Conservation (phyloP, 1,140 invertebrate species). For the Hermetia illucens region DNA sequence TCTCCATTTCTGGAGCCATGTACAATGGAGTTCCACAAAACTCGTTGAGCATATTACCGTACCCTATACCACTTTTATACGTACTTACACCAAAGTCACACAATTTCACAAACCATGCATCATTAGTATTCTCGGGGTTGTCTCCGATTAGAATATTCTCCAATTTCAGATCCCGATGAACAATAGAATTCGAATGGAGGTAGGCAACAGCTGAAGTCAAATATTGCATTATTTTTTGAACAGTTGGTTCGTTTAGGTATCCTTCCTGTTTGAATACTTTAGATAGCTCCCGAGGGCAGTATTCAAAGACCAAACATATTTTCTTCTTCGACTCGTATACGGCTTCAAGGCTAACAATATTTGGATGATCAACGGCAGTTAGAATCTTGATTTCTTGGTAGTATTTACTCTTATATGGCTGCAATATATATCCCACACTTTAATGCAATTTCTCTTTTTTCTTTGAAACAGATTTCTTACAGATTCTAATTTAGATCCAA, state of each 20-base stretch:
- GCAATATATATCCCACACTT: no score
- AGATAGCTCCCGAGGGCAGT: neutral
- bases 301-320: neutral
- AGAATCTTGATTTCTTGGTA: neutral
- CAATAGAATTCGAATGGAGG: neutral
- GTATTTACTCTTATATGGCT: neutral
- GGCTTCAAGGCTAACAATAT: neutral
- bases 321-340: neutral
- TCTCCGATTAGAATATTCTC: neutral
- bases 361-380: neutral
- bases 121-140: neutral
- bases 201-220: neutral
- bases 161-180: neutral
- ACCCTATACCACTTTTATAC: neutral
- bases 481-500: neutral
- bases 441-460: no score
- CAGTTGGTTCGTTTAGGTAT: neutral
- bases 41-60: neutral
- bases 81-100: neutral
- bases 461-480: no score
- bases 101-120: neutral
- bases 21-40: neutral
- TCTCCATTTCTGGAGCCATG: neutral
- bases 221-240: neutral
- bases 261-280: neutral